Conservation (phyloP, 2,113 vertebrate species). For the Antechinus stuartii region DNA sequence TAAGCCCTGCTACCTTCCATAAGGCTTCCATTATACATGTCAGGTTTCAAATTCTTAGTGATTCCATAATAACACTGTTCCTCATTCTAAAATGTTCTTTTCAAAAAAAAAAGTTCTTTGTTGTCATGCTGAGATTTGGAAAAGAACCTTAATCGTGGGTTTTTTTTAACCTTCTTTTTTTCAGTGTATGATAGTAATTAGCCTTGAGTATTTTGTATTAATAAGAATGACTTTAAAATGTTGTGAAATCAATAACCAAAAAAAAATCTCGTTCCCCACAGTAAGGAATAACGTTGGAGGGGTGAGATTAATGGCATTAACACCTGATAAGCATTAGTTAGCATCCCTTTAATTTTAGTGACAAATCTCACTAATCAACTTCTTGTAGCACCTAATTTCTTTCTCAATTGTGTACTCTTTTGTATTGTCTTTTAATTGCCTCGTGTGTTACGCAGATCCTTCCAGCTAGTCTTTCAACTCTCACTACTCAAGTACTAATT, state of each 20-base stretch:
- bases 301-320: conserved; percentile 6
- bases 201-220: neutral
- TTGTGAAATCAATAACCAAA: conserved; percentile 35
- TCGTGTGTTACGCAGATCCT: neutral
- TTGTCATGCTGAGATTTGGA: neutral
- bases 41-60: neutral
- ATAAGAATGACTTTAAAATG: conserved; percentile 23
- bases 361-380: conserved; percentile 13
- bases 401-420: neutral
- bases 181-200: neutral
- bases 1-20: neutral
- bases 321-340: conserved; percentile 27
- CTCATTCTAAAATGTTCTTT: neutral
- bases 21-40: neutral
- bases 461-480: neutral
- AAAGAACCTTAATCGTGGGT: neutral
- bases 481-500: neutral
- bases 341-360: neutral
- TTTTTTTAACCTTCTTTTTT: neutral
- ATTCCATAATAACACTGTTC: neutral
- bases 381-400: neutral
- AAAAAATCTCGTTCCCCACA: conserved; percentile 23
- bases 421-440: neutral
- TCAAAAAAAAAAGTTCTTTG: neutral
- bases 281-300: neutral